Evolutionary conservation across 2,797 vertebrate genomes (phyloP), one percentile per base, ranked within the genome.

Genomic region (Emydoidea blandingii): DNA sequence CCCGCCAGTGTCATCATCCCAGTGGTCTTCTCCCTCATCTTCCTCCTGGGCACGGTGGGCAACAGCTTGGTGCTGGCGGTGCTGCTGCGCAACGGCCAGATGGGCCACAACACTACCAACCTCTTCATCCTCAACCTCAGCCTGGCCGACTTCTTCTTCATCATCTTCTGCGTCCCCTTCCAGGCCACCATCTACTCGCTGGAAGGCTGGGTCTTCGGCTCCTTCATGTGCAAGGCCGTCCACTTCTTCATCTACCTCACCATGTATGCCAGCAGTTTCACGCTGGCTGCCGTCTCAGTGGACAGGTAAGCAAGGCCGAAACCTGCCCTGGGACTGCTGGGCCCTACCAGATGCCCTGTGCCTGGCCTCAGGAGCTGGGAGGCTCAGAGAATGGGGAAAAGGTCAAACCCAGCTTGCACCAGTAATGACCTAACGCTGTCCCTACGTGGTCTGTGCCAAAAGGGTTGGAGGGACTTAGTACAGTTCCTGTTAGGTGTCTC

Each of bases 191-290:
- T 99, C 98, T 99, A 99, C 97, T 99, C 99, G 4, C 97, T 99
- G 93, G 99, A 99, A 94, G 99, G 99, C 82, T 99, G 99, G 99
- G 98, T 99, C 94, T 99, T 99, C 0, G 99, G 99, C 79, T 99
- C 99, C 52, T 99, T 99, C 96, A 99, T 99, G 98, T 99, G 99
- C 98, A 99, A 99, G 97, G 98, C 98, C 16, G 99, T 99, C 78
- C 99, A 99, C 97, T 99, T 99, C 98, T 98, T 99, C 97, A 99
- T 99, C 98, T 99, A 99, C 97, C 98, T 99, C 92, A 99, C 99
- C 96, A 99, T 99, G 99, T 99, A 99, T 0, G 99, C 99, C 91
- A 99, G 99, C 98, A 99, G 99, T 97, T 99, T 99, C 97, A 99
- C 99, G 0, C 97, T 99, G 18, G 99, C 99, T 1, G 98, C 99